Percentiles rank a stretch among this genome's conserved stretches.
These are phyloP conservation scores for Phortica magna DNA, from an alignment of 2,888 invertebrate species.

Conservation along the genomic window DNA sequence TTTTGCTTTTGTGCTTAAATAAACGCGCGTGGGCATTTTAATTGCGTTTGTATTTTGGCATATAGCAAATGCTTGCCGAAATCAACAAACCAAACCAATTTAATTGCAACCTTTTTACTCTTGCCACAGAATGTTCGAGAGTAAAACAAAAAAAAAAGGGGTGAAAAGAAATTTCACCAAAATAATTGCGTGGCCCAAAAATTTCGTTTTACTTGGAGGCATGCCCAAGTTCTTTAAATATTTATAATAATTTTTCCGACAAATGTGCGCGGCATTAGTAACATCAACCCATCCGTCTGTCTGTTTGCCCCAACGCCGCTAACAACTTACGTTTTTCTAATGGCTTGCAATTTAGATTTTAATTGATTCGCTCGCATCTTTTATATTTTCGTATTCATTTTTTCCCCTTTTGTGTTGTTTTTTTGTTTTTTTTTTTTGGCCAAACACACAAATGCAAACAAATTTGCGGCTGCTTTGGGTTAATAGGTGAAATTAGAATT, in stretches of 20 bases:
- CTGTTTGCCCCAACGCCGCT: background rate
- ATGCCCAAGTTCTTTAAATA: constrained; percentile 3
- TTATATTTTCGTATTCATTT: background rate
- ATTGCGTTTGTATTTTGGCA: constrained; percentile 63
- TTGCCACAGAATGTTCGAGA: background rate
- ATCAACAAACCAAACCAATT: constrained; percentile 67
- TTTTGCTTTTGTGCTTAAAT: constrained; percentile 48
- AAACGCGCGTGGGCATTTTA: constrained; percentile 71
- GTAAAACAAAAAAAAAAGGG: constrained; percentile 47
- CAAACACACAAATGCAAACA: constrained; percentile 30
- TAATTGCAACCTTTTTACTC: constrained; percentile 66
- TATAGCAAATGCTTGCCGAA: background rate
- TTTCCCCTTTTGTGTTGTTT: background rate
- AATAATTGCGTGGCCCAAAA: background rate
- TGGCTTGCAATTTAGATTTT: constrained; percentile 71
- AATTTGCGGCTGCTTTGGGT: constrained; percentile 38
- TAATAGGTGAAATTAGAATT: constrained; percentile 47
- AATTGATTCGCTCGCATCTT: constrained; percentile 60
- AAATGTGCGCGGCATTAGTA: constrained; percentile 33
- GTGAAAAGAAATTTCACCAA: constrained; percentile 54
- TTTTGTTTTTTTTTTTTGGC: background rate
- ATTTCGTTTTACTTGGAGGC: background rate
- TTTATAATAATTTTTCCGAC: constrained; percentile 44
- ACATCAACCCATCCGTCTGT: background rate
- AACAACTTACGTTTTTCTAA: constrained; percentile 66